Evolutionary conservation across 2,888 invertebrate genomes (phyloP).

Genomic region (Scaptomyza reducta): DNA sequence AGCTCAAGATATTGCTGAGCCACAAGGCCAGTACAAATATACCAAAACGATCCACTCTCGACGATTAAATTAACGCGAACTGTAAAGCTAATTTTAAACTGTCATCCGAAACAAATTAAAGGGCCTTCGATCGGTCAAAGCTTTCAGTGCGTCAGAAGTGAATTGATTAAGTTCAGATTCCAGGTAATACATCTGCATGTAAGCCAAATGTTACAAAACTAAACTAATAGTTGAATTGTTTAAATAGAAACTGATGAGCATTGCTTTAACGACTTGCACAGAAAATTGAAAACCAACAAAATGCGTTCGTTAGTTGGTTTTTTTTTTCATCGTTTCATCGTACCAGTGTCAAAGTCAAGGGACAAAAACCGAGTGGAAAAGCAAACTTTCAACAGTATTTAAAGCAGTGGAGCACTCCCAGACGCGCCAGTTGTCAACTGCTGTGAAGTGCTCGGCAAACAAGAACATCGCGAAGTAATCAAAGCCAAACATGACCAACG

Average conservation of each 20-base stretch:
- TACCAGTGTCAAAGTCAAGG: slow-evolving; percentile 19
- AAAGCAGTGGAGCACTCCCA: background rate
- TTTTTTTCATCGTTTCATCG: no score
- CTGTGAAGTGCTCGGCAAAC: slow-evolving; percentile 62
- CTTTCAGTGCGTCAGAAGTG: no score
- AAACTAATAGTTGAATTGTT: background rate
- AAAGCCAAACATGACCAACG: slow-evolving; percentile 38
- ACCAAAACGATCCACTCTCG: no score
- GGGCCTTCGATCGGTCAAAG: no score
- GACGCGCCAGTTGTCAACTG: slow-evolving; percentile 8
- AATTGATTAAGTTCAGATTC: no score
- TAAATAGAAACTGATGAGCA: background rate
- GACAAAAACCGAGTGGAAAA: background rate
- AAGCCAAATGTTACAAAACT: no score
- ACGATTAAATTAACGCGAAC: no score
- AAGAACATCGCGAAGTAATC: slow-evolving; percentile 59
- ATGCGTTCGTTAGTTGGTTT: slow-evolving; percentile 4
- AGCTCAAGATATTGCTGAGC: background rate
- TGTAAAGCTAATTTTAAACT: no score
- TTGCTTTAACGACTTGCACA: background rate
- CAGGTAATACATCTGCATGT: no score
- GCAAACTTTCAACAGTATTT: slow-evolving; percentile 9
- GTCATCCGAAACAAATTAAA: no score
- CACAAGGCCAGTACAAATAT: no score
- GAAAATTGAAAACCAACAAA: slow-evolving; percentile 37